Conservation (phyloP, 2,797 vertebrate species). For the Podarcis siculus region DNA sequence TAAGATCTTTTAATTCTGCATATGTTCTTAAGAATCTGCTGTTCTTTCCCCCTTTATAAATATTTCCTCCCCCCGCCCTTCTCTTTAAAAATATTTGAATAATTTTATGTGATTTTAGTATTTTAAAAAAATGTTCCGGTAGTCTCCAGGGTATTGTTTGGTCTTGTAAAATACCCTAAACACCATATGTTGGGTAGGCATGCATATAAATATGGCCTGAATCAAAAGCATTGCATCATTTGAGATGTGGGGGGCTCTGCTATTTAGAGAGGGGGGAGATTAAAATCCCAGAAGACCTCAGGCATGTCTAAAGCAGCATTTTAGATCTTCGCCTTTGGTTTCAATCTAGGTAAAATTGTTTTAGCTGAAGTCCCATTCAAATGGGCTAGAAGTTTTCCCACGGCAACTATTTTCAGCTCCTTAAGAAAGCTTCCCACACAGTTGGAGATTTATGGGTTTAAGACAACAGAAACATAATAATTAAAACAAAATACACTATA, state of each 20-base stretch:
- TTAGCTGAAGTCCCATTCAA: neutral
- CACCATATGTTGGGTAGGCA: neutral
- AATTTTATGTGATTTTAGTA: too few relatives aligned
- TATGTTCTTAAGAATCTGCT: neutral
- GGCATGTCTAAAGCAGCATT: neutral
- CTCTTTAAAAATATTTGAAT: too few relatives aligned
- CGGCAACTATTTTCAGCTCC: neutral
- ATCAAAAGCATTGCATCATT: neutral
- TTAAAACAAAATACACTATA: slow-evolving; percentile 46
- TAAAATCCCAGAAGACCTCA: neutral
- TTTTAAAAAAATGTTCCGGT: neutral
- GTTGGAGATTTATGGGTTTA: slow-evolving; percentile 61
- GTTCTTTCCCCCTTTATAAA: neutral
- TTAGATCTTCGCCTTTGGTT: neutral
- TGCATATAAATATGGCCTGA: neutral
- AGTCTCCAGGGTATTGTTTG: neutral
- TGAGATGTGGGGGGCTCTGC: neutral
- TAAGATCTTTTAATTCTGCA: neutral
- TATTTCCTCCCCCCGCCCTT: too few relatives aligned
- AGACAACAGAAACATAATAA: slow-evolving; percentile 53
- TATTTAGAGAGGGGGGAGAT: neutral
- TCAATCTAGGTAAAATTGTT: neutral
- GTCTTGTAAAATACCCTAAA: neutral
- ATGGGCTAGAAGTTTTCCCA: slow-evolving; percentile 8
- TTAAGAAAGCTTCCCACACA: neutral